Conservation (phyloP, 1,140 invertebrate species). For the Apis dorsata region DNA sequence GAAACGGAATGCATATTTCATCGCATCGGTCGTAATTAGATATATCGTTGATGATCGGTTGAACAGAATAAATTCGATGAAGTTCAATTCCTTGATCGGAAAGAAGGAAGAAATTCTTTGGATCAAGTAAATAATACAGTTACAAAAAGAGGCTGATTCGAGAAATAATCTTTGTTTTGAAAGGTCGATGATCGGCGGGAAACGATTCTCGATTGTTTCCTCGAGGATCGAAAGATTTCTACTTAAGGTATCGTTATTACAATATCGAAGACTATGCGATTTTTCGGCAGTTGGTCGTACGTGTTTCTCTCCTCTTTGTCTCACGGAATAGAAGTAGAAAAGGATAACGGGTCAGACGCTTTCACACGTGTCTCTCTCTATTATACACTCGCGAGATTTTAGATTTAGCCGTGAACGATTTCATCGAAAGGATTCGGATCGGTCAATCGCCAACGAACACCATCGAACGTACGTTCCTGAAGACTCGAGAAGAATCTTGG, state of each 20-base stretch:
- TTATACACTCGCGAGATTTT: background rate
- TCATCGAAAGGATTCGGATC: background rate
- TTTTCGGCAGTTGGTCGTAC: slow-evolving; percentile 62
- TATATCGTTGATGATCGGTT: background rate
- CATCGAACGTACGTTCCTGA: background rate
- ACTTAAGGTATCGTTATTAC: slow-evolving; percentile 33
- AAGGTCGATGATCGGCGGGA: background rate
- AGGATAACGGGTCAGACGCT: slow-evolving; percentile 23
- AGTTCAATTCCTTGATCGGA: background rate
- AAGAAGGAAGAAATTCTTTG: background rate
- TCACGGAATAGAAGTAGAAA: slow-evolving; percentile 51
- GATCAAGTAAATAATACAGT: too few relatives aligned
- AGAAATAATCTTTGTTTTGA: background rate
- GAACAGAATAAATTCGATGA: background rate
- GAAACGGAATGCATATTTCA: background rate
- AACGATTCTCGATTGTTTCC: slow-evolving; percentile 12
- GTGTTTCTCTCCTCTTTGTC: background rate
- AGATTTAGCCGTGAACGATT: background rate
- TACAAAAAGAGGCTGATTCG: background rate
- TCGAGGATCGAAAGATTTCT: slow-evolving; percentile 24
- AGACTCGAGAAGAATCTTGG: background rate
- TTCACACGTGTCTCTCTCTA: background rate
- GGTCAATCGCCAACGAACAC: background rate
- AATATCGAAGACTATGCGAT: slow-evolving; percentile 46
- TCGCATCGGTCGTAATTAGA: background rate